Base-by-base conservation (phyloP, 2,888 invertebrate species). In the Fissipunctia ypsillon region DNA sequence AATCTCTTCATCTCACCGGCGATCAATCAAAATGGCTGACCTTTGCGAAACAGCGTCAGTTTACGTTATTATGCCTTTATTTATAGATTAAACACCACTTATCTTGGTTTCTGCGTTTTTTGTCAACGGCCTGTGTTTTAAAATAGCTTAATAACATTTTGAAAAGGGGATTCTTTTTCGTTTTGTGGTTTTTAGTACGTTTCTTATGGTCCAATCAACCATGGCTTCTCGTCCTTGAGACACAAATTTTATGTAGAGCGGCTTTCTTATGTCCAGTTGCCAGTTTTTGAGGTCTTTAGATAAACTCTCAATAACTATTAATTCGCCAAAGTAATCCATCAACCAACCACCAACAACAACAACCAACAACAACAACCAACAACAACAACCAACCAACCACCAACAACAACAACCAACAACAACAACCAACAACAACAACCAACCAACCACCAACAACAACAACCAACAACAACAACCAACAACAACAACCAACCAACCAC, bases 1-100 rank as follows among this genome's bases (percentile, higher is more conserved):
- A 74, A 85, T 79, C 69, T 79, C 70, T 80, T 81, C 76, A 81
- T 82, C 81, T 84, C 50, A 61, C 74, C 75, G 84, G 64, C 78
- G 71, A 81, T 87, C 82, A 79, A 81, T 78, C 82, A 86, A 84
- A 54, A 76, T 64, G 43, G 67, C 81, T 79, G 84, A 88, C 87
- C 82, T 87, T 86, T 86, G 69, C 41, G 64, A 78, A 77, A 83
- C 35, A 41, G 57, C 64, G 50, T 68, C 72, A 71, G 57, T 77
- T 80, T 69, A 81, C 72, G 14, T 70, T 57, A 81, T 76, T 77
- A 71, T 48, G 66, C 63, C 69, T 69, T 74, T 80, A 83, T 83
- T 80, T 81, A 71, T 76, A 67, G 70, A 83, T 83, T 83, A 81
- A 69, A 81, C 61, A 66, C 31, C 82, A 81, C 65, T 81, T 66